Evolutionary conservation across 2,888 invertebrate genomes (phyloP).

Genomic region (Cyclophora albipunctata): DNA sequence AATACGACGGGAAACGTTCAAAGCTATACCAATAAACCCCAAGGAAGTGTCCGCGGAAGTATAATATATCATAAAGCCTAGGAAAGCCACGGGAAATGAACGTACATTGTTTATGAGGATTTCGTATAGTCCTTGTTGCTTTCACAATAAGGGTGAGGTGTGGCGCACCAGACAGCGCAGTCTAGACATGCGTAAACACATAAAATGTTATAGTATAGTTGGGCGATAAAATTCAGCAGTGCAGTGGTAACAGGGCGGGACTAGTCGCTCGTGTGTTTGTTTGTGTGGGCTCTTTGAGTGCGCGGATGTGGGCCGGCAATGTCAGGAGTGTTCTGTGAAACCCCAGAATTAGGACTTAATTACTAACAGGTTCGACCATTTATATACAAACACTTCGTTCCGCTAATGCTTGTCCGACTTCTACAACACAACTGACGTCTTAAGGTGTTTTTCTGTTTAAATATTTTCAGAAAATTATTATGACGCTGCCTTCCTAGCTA

Average conservation of each 20-base stretch:
- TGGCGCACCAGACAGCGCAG: constrained; percentile 13
- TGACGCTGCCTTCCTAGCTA: no score
- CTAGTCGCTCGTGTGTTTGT: not conserved
- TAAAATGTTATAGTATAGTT: constrained; percentile 11
- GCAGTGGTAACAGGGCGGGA: constrained; percentile 1
- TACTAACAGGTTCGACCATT: no score
- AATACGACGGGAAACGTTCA: no score
- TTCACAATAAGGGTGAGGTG: constrained; percentile 7
- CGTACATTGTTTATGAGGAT: constrained; percentile 1
- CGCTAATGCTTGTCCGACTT: no score
- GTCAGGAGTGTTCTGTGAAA: no score
- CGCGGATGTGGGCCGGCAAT: not conserved
- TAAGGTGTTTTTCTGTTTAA: no score
- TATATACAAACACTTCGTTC: no score
- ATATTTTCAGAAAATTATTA: no score
- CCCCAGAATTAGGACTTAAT: no score
- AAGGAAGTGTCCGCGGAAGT: constrained; percentile 9
- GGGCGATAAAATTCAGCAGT: constrained; percentile 12
- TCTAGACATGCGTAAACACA: constrained; percentile 49
- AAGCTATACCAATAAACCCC: constrained; percentile 8
- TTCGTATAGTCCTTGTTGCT: constrained; percentile 1
- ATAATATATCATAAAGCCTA: constrained; percentile 6
- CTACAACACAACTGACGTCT: no score
- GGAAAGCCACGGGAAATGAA: constrained; percentile 11
- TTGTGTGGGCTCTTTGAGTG: not conserved